Conservation (phyloP, 2,888 invertebrate genomes). For the Diadegma fenestrale region DNA sequence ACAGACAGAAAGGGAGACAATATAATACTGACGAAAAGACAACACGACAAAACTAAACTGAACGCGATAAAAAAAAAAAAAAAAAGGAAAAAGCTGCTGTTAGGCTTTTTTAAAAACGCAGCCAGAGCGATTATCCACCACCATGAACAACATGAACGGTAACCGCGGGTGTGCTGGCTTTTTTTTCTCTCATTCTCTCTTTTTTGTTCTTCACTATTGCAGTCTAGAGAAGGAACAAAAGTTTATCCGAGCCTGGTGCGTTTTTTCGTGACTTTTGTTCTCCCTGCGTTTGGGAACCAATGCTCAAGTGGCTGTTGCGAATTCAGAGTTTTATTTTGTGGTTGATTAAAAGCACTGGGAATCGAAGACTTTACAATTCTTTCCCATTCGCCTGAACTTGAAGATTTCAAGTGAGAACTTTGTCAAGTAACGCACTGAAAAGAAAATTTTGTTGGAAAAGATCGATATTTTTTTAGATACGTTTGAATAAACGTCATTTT, state of each 20-base stretch:
- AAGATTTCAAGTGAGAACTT: background rate
- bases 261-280: background rate
- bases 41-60: background rate
- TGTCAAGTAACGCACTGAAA: background rate
- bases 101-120: slow-evolving; percentile 27
- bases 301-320: slow-evolving; percentile 37
- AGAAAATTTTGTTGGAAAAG: no score
- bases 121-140: slow-evolving; percentile 13
- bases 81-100: background rate
- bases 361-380: slow-evolving; percentile 26
- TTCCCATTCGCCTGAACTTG: background rate
- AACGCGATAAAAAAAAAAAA: slow-evolving; percentile 11
- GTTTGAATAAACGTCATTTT: no score
- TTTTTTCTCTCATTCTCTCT: background rate
- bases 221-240: background rate
- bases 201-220: background rate
- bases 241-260: background rate
- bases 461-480: no score
- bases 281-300: background rate
- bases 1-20: background rate
- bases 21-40: background rate
- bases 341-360: slow-evolving; percentile 63
- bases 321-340: slow-evolving; percentile 61
- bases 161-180: background rate
- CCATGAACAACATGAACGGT: background rate